These are phyloP conservation scores for Lophotriccus pileatus DNA, from an alignment of 2,797 vertebrate genomes.

Conservation along the genomic window DNA sequence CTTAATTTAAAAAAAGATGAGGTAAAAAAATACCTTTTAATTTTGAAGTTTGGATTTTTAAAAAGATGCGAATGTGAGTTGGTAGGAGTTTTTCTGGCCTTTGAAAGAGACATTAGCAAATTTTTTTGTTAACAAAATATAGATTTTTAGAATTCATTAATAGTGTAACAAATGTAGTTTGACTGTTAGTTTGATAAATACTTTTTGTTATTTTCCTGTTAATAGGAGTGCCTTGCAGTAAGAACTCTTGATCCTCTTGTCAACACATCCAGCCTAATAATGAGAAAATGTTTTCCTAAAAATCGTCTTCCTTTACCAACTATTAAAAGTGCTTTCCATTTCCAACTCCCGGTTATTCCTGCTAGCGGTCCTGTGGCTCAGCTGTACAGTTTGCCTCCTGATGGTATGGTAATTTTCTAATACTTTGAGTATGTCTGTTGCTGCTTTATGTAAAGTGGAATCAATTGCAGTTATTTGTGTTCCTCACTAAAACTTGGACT, in stretches of 20 bases:
- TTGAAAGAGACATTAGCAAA: neutral
- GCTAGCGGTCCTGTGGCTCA: conserved; percentile 89
- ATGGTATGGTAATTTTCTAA: conserved; percentile 78
- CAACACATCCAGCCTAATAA: conserved; percentile 94
- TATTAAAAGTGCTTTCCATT: conserved; percentile 91
- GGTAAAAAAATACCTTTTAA: neutral
- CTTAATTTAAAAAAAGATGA: neutral
- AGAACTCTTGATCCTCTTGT: conserved; percentile 94
- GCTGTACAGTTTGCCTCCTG: conserved; percentile 88
- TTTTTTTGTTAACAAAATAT: neutral
- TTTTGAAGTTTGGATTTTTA: neutral
- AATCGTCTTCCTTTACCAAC: conserved; percentile 95
- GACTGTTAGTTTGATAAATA: neutral
- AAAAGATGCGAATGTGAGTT: neutral
- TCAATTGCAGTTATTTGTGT: neutral
- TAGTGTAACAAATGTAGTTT: neutral
- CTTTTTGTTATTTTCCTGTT: conserved; percentile 7
- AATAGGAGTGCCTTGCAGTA: conserved; percentile 93
- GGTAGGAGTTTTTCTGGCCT: neutral
- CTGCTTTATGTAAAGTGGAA: neutral
- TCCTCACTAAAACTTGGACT: neutral
- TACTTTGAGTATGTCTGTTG: neutral
- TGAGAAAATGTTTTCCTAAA: conserved; percentile 99
- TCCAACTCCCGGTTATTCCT: conserved; percentile 86
- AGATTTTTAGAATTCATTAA: neutral